Percentiles rank a stretch among this genome's conserved stretches.
phyloP scores from a whole-genome alignment of 1,140 invertebrate species.

The Carposina sasakii region DNA sequence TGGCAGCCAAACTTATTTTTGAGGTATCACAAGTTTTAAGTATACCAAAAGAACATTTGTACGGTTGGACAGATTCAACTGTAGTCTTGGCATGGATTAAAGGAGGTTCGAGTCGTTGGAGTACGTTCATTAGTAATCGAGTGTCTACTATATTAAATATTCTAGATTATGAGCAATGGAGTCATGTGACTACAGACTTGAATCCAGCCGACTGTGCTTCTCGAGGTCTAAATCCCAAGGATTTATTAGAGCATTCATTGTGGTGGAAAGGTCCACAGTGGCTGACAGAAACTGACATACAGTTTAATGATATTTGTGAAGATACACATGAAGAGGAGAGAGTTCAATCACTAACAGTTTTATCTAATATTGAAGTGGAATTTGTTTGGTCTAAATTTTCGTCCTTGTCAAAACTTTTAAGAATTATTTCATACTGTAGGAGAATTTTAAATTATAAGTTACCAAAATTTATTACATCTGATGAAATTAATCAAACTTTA shows the following conservation, averaged over 20 bases:
- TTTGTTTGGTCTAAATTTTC: too few species aligned
- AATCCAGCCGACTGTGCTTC: constrained; percentile 62
- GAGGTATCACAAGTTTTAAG: constrained; percentile 20
- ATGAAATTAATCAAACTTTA: too few species aligned
- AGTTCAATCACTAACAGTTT: neutral
- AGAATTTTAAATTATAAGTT: too few species aligned
- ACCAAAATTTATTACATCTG: too few species aligned
- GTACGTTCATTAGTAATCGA: constrained; percentile 51
- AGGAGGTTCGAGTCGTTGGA: constrained; percentile 25
- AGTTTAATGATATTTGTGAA: neutral
- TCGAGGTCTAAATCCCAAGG: constrained; percentile 32
- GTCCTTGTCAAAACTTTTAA: too few species aligned
- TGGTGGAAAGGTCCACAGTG: constrained; percentile 49
- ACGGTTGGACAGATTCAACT: constrained; percentile 50
- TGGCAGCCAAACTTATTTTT: constrained; percentile 17
- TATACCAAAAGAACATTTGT: constrained; percentile 24
- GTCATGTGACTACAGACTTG: constrained; percentile 36
- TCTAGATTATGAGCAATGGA: constrained; percentile 37
- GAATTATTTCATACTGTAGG: too few species aligned
- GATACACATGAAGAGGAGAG: neutral
- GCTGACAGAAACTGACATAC: constrained; percentile 9
- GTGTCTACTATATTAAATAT: constrained; percentile 38
- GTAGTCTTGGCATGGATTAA: constrained; percentile 44
- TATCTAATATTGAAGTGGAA: constrained; percentile 9
- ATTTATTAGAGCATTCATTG: constrained; percentile 24